Evolutionary conservation across 92 coral and sea anemone genomes (phyloP).

Genomic region (Epizoanthus illoricatus): DNA sequence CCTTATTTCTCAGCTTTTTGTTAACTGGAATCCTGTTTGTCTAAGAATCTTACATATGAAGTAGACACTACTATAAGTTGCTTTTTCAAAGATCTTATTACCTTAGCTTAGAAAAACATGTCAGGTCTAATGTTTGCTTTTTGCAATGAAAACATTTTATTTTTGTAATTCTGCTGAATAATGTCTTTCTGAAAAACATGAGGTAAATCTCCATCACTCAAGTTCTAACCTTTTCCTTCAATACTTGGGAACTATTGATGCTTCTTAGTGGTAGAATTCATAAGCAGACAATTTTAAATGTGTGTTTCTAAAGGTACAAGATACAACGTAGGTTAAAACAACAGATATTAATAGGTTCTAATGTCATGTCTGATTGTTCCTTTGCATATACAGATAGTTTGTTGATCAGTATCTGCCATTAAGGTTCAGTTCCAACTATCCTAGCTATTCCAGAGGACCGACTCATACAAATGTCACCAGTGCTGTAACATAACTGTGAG

Average conservation of each 20-base stretch:
- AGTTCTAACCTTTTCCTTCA: background rate
- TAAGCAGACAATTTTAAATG: background rate
- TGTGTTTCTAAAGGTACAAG: background rate
- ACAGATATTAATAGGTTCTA: background rate
- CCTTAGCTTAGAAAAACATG: conserved; percentile 18
- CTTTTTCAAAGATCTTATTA: background rate
- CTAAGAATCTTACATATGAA: conserved; percentile 7
- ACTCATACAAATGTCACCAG: too few species aligned
- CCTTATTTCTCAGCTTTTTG: background rate
- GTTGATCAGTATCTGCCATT: too few species aligned
- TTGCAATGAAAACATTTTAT: background rate
- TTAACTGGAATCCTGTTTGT: background rate
- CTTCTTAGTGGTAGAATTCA: background rate
- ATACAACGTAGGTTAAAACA: background rate
- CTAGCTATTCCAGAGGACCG: too few species aligned
- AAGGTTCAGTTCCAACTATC: too few species aligned
- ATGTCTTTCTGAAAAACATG: background rate
- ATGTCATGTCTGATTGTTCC: background rate
- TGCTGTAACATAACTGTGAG: too few species aligned
- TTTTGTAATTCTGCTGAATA: background rate
- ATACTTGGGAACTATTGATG: background rate
- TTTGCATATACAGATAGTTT: too few species aligned
- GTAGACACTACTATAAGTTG: background rate
- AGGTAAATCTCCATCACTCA: background rate
- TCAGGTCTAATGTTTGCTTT: conserved; percentile 18